Base-by-base conservation (phyloP, 1,140 invertebrate genomes). In the Musca vetustissima region DNA sequence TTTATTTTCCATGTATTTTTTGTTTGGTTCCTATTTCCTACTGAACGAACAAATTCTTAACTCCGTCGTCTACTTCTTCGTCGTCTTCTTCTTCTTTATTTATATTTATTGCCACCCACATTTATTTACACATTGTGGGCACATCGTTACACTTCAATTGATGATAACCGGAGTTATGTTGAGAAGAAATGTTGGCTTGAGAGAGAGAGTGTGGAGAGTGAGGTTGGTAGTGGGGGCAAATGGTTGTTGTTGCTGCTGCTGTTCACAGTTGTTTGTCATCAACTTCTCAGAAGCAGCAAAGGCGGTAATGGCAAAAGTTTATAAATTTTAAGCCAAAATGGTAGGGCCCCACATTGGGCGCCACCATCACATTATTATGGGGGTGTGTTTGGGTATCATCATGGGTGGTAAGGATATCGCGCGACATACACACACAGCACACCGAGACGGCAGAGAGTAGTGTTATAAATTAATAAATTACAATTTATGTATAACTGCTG, bases 391-490 rank as follows among this genome's bases (percentile, higher is more conserved):
- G 14, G 24, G 53, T 24, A 14, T 14, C 4, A 8, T 4, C 8
- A n/a, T 36, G 57, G 57, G 57, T 36, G 28, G 57, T 4, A 61
- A 28, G 28, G 28, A 61, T 22, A 3, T 28, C 28, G 28, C 28
- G 28, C 28, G 28, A 3, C 11, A 43, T 13, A 43, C 36, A 43
- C 28, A 3, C 28, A 32, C 28, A 32, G 4, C 28, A 32, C 28
- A 3, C 28, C 28, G 4, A 32, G 4, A 59, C 32, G 55, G 25
- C 55, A 59, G 55, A n/a, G 28, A 61, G 57, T 61, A 61, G 57
- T 61, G 57, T 61, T 61, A 61, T 61, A 61, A 61, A 61, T 61
- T 61, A 61, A 61, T 61, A 61, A 61, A 61, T 61, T 61, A 61
- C 57, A 61, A 61, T 61, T 61, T 61, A 61, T 61, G 57, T 61